Base-by-base conservation (phyloP, 2,113 vertebrate genomes). In the Etia nguti region DNA sequence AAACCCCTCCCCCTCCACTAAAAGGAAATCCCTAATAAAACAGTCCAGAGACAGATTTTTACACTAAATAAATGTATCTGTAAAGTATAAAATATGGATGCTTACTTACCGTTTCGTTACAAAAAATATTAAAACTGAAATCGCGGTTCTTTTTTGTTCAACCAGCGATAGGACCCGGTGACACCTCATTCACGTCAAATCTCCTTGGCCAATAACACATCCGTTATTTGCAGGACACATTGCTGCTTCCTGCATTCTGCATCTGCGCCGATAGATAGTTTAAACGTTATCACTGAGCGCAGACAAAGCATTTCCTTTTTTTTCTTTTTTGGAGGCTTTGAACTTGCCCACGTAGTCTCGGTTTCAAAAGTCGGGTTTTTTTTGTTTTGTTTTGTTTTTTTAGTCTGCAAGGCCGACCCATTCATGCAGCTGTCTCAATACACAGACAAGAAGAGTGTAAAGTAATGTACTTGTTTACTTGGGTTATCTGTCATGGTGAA, bases 201-300 rank as follows among this genome's bases (percentile, higher is more conserved):
- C 81, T 22, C 26, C 15, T 24, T 9, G 43, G 22, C 91, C 88
- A 93, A 79, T 92, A 56, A 73, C 81, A 89, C 77, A 87, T 90
- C 92, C 46, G 77, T 55, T 88, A 31, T 83, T 75, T 80, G 68
- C 82, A 90, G 81, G 55, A 70, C 89, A 82, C 87, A 89, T 81
- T 87, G 91, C 88, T 82, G 92, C 89, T 94, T 94, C 93, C 92
- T 92, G 91, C 90, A 81, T 75, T 91, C 65, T 88, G 87, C 85
- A 87, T 92, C 90, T 91, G 88, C 73, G 80, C 68, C 26, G 46
- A 88, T 10, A 73, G 8, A 88, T 2, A 77, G 70, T 80, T 75
- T 26, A 65, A 54, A 15, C 3, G 83, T 34, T 36, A 79, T 59
- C 70, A 55, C 22, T 29, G 65, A 46, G 54, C 34, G 54, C 4